phyloP scores from a whole-genome alignment of 1,140 invertebrate species.

The Phymorhynchus buccinoides region DNA sequence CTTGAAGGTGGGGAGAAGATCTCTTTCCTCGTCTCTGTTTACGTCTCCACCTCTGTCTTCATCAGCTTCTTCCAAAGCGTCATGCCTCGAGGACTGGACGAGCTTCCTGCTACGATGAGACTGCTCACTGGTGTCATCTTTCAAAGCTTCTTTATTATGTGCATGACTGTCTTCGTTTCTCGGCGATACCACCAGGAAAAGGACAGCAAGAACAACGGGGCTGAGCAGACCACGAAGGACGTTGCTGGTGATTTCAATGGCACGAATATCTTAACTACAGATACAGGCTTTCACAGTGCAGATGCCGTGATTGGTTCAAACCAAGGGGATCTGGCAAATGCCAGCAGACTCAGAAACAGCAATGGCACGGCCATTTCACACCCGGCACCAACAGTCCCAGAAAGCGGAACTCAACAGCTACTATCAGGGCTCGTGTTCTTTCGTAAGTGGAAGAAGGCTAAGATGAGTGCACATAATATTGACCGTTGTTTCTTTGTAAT shows the following conservation, averaged over 20 bases:
- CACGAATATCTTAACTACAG: neutral
- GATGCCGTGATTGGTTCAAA: neutral
- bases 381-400: too few relatives aligned
- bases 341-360: neutral
- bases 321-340: neutral
- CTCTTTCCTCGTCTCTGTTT: constrained; percentile 50
- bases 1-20: constrained; percentile 51
- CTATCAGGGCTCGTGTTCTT: neutral
- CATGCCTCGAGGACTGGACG: neutral
- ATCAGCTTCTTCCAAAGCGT: constrained; percentile 14
- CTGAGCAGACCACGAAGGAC: neutral
- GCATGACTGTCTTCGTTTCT: neutral
- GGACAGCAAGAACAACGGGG: neutral
- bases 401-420: neutral
- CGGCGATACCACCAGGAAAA: neutral
- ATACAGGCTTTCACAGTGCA: neutral
- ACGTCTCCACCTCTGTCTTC: constrained; percentile 48
- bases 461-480: neutral
- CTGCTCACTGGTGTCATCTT: neutral
- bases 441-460: neutral
- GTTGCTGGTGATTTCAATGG: neutral
- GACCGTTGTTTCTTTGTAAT: neutral
- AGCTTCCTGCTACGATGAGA: neutral
- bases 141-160: neutral
- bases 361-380: neutral